Base-by-base conservation (phyloP, 2,888 invertebrate species). In the Dolichomitus sp. region DNA sequence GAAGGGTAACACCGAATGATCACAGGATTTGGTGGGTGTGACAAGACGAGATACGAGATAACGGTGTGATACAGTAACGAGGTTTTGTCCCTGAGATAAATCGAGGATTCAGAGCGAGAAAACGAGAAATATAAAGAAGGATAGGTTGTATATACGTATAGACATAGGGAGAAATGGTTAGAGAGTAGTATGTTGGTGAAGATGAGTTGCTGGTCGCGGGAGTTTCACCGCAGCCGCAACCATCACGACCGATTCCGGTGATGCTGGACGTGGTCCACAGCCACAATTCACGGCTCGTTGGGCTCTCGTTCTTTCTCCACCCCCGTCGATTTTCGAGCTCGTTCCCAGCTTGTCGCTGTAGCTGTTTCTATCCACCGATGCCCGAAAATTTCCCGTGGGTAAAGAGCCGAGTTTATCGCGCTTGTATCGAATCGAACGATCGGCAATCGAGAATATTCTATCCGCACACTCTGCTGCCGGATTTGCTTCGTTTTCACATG, bases 201-300 rank as follows among this genome's bases (percentile, higher is more conserved):
- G 57, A 59, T 72, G 45, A 72, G 70, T 54, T n/a, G 54, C 54
- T 14, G 27, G 40, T 40, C 9, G 54, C 57, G 30, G 45, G 17
- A 59, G 59, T 59, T 72, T 72, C 57, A 59, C 72, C 59, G 59
- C 63, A 70, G 70, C 69, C 23, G 37, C 74, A 59, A 75, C 65
- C 79, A 70, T 70, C 65, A 59, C 48, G 70, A 66, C 42, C 59
- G 79, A 79, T 72, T 82, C 59, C 17, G 63, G 82, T 74, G 37
- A 3, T n/a, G 59, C 61, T 48, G 78, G 69, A 81, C 52, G 65
- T 66, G 74, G n/a, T 30, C 59, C 59, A 65, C 79, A 79, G 77
- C 85, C 85, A 80, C 83, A 83, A 87, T 84, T 87, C 85, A 88
- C 86, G 88, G 87, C 80, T 89, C 88, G 86, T 87, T 88, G 87